phyloP scores from a whole-genome alignment of 2,113 vertebrate species.

The Chrysochloris asiatica region DNA sequence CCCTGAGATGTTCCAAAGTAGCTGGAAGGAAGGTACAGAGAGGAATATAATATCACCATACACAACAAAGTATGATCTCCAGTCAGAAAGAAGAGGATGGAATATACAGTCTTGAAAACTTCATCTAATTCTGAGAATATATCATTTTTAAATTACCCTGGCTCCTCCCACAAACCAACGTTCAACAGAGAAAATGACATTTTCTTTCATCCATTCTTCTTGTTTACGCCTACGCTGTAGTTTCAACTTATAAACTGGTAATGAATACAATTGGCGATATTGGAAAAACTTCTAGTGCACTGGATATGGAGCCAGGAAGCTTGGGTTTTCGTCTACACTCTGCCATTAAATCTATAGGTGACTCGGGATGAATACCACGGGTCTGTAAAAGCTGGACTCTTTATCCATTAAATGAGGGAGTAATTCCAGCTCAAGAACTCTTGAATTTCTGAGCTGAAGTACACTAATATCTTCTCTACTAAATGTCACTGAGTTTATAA shows the following conservation, averaged over 20 bases:
- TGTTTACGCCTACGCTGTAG: background rate
- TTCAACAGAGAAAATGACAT: background rate
- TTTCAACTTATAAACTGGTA: background rate
- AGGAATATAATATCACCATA: background rate
- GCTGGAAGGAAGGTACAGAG: background rate
- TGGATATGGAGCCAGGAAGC: background rate
- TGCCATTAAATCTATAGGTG: background rate
- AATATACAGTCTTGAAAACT: background rate
- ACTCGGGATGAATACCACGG: background rate
- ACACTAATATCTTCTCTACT: background rate
- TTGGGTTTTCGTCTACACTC: background rate
- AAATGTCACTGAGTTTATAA: slow-evolving; percentile 31
- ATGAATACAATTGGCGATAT: background rate
- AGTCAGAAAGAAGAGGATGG: background rate
- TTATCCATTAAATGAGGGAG: slow-evolving; percentile 9
- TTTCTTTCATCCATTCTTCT: background rate
- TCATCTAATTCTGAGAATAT: background rate
- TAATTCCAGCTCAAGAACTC: background rate
- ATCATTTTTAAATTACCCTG: background rate
- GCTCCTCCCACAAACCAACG: background rate
- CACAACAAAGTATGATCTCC: background rate
- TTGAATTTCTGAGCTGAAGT: background rate
- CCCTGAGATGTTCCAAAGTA: slow-evolving; percentile 19
- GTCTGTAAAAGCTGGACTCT: slow-evolving; percentile 12
- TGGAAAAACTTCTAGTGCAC: background rate